Evolutionary conservation across 2,888 invertebrate genomes (phyloP), one percentile per base, ranked within the genome.

Genomic region (Ephialtes manifestator): DNA sequence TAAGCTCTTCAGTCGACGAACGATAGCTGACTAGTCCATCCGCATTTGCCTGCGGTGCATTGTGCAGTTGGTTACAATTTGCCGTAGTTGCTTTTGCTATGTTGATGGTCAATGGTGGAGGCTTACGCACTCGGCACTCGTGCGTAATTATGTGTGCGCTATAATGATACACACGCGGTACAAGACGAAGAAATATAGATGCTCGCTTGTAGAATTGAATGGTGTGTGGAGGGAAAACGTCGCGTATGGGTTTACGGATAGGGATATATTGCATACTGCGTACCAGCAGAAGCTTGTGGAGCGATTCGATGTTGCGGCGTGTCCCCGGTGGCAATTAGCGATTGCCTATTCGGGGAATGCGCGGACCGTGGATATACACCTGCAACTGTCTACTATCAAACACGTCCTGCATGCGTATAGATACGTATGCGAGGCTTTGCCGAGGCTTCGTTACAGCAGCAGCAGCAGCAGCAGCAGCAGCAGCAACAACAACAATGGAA

Each of bases 181-280:
- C 81, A 81, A 75, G 68, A 75, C 75, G 81, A 81, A 81, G 81
- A 75, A 81, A 75, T 75, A 81, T 81, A 60, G 75, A 55, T 55
- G 78, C 53, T 53, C 28, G 65, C 15, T 48, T 58, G 35, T 68
- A n/a, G n/a, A n/a, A 24, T 31, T 28, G 20, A 7, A 46, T 68
- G 68, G 68, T 35, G 72, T 72, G 24, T 24, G 2, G 24, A 24
- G 24, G 43, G 63, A 80, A 39, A 71, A 35, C 71, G 51, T 51
- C 35, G 53, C 65, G 51, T 60, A 35, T 15, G 39, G 20, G 53
- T 68, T 68, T 35, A 67, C 48, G 65, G 72, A 77, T 70, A 46
- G 67, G 39, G 39, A 39, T 39, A 39, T 43, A 31, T n/a, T n/a
- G 71, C 20, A 24, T 48, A 67, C 35, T 60, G 53, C 71, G 31